Evolutionary conservation across 2,888 invertebrate genomes (phyloP), one percentile per base, ranked within the genome.

Genomic region (Stenchaetothrips biformis): DNA sequence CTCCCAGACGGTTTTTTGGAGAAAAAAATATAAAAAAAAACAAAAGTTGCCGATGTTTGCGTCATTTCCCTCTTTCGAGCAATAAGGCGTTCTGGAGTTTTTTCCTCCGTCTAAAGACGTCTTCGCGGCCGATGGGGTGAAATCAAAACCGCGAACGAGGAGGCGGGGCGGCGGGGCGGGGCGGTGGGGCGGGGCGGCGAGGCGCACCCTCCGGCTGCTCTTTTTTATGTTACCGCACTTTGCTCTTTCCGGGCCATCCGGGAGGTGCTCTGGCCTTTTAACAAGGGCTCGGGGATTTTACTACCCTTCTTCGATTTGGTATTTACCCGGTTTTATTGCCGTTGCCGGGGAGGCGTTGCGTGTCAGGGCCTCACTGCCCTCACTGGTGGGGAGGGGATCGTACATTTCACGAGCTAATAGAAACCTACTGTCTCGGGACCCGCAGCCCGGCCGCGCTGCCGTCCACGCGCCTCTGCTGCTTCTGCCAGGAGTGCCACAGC

Each of bases 291-390:
- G 25, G 37, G 25, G 13, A 74, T 74, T 74, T 74, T 74, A 74
- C 67, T 74, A 74, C 67, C 67, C 67, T 74, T 21, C 67, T 74
- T 74, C 67, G 67, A 74, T 74, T 74, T 74, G 67, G 67, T 74
- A 74, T 74, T 74, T 74, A 74, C 67, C 67, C 67, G 8, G 6
- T 74, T 74, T 74, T 74, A 74, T 74, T 74, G 67, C 67, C 25
- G 11, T 4, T 2, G 53, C 53, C 53, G 13, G 37, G 37, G 67
- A 21, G 67, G n/a, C 21, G 67, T 11, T 74, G 67, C 67, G 67
- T 74, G 67, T 53, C 53, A 13, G 53, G 1, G 53, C 4, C 67
- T 25, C 67, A 25, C 67, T 74, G 67, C 59, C 4, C 67, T 25
- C 67, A 7, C 67, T 74, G 67, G 18, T 25, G 25, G 25, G 67